Evolutionary conservation across 2,888 invertebrate species (phyloP).

Genomic region (Agrochola litura): DNA sequence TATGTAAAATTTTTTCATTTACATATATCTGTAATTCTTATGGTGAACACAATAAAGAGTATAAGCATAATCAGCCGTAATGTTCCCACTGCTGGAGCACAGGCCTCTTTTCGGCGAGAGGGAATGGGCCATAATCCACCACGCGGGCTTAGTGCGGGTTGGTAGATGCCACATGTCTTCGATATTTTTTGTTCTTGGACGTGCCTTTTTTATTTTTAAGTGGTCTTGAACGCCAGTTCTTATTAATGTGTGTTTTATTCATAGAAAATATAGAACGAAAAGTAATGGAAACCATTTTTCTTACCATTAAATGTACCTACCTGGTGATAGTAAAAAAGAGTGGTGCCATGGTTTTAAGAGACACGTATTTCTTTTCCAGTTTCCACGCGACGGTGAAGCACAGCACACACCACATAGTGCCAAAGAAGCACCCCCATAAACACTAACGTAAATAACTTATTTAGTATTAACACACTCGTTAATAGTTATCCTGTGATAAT

Average conservation of each 20-base stretch:
- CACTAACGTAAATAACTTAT: slow-evolving; percentile 19
- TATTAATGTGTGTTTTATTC: not conserved
- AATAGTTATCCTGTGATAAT: slow-evolving; percentile 51
- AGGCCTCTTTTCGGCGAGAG: too few relatives aligned
- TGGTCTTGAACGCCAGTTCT: too few relatives aligned
- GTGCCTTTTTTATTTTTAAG: not conserved
- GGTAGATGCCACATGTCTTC: too few relatives aligned
- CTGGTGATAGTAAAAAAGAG: not conserved
- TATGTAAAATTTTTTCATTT: not conserved
- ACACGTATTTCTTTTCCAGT: slow-evolving; percentile 63
- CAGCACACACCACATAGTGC: slow-evolving; percentile 75
- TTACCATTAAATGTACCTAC: not conserved
- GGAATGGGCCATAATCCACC: too few relatives aligned
- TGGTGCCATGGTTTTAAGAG: not conserved
- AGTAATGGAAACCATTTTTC: not conserved
- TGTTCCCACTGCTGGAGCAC: too few relatives aligned
- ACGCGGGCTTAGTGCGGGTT: too few relatives aligned
- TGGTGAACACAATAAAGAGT: too few relatives aligned
- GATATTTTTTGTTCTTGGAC: too few relatives aligned
- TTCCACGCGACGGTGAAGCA: slow-evolving; percentile 81
- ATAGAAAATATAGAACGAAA: not conserved
- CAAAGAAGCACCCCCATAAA: slow-evolving; percentile 66
- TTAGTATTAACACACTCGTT: slow-evolving; percentile 23
- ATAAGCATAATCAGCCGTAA: too few relatives aligned
- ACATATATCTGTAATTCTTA: not conserved